Evolutionary conservation across 2,797 vertebrate species (phyloP), one percentile per base, ranked within the genome.

Genomic region (Cossypha caffra): DNA sequence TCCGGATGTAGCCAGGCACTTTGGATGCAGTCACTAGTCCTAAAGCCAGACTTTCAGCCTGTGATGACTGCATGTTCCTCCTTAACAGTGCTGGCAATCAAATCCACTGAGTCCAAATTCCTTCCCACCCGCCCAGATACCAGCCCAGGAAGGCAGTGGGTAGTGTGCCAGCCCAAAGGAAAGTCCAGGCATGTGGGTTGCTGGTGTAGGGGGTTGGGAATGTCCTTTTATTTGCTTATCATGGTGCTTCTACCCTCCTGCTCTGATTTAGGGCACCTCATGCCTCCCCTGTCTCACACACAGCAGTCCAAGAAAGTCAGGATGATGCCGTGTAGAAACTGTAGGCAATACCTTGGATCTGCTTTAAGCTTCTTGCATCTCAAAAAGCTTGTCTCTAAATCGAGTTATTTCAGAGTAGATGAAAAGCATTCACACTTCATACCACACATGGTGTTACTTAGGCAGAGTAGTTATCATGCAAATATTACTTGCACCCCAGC

Each of bases 81-180:
- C 77, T 88, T 74, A 93, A 88, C 21, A 24, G 51, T 40, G 2
- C 66, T 54, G n/a, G 50, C 61, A 45, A 16, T 75, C 43, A 18
- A 31, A 73, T 48, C 78, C 40, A 55, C 29, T 4, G 50, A 61
- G 88, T 87, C 67, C 84, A 92, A 95, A 95, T 85, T 93, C 84
- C 93, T 89, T 62, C 80, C 77, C 33, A 35, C 78, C 21, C 1
- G 0, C 47, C 54, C 61, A 77, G 76, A 85, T 58, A 42, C 45
- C 82, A 63, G 72, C 47, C 75, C 64, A 42, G 6, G 19, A 57
- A 93, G 77, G 73, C 35, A 81, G 47, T 29, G 57, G 19, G 45
- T 73, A 64, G 78, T 68, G 61, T 71, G 73, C 81, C 88, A 90
- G 23, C 31, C 24, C 0, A 0, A 48, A 87, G 67, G 45, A 43